These are phyloP conservation scores for Micromys minutus DNA, from an alignment of 2,113 vertebrate genomes.

Conservation along the genomic window DNA sequence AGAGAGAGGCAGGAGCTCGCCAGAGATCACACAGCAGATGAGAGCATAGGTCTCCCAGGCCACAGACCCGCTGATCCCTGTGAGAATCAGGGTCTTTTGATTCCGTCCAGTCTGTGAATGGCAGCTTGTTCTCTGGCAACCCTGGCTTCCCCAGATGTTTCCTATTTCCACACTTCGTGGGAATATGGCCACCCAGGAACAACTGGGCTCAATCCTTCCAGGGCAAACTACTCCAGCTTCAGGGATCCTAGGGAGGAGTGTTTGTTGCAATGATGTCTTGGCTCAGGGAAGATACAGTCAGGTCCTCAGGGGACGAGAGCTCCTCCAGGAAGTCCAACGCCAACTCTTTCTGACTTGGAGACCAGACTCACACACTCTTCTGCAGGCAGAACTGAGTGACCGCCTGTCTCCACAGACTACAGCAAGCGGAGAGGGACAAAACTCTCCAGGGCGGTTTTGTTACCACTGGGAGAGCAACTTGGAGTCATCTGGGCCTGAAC, in stretches of 20 bases:
- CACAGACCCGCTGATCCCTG: not conserved
- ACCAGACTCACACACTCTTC: not conserved
- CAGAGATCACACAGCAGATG: constrained; percentile 23
- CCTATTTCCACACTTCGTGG: constrained; percentile 40
- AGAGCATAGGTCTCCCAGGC: not conserved
- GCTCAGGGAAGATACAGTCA: not conserved
- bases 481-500: not conserved
- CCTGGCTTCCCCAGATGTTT: constrained; percentile 54
- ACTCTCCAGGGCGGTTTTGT: not conserved
- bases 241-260: not conserved
- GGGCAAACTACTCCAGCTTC: constrained; percentile 23
- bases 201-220: not conserved
- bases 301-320: not conserved
- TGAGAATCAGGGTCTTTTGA: not conserved
- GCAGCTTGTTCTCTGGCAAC: constrained; percentile 55
- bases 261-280: not conserved
- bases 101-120: not conserved
- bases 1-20: constrained; percentile 2
- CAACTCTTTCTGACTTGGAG: not conserved
- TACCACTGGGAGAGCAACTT: not conserved
- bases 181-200: constrained; percentile 67
- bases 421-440: not conserved
- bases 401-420: not conserved
- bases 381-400: not conserved
- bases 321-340: not conserved